Percentiles rank a stretch among this genome's conserved stretches.
phyloP scores from a whole-genome alignment of 2,113 vertebrate genomes.

The Pagrus major region DNA sequence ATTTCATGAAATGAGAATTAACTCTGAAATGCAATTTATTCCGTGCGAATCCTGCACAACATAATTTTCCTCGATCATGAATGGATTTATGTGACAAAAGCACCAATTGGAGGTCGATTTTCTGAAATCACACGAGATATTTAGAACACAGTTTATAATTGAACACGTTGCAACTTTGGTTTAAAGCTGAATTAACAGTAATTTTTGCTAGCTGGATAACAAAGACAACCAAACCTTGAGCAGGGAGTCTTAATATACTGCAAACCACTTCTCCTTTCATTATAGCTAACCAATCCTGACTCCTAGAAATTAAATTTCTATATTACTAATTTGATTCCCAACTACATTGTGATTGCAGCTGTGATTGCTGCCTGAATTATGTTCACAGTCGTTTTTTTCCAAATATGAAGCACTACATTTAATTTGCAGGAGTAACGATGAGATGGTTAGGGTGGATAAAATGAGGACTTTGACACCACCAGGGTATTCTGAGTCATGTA shows the following conservation, averaged over 20 bases:
- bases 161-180: background rate
- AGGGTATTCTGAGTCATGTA: background rate
- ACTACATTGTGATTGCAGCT: background rate
- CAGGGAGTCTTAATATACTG: background rate
- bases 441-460: background rate
- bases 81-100: constrained; percentile 34
- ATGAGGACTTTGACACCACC: background rate
- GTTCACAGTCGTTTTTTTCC: background rate
- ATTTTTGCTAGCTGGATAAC: background rate
- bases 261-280: background rate
- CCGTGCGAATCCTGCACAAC: constrained; percentile 43
- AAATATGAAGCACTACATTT: background rate
- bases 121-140: background rate
- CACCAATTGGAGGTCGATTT: constrained; percentile 8
- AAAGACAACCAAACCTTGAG: background rate
- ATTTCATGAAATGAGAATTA: constrained; percentile 61
- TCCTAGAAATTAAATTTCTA: background rate
- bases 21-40: constrained; percentile 39
- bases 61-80: constrained; percentile 9
- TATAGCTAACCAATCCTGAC: background rate
- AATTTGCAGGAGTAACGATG: background rate
- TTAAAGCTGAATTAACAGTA: background rate
- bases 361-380: background rate
- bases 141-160: background rate
- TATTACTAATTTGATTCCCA: background rate